These are phyloP conservation scores for Coelopa frigida DNA, from an alignment of 1,140 invertebrate genomes.

Conservation along the genomic window DNA sequence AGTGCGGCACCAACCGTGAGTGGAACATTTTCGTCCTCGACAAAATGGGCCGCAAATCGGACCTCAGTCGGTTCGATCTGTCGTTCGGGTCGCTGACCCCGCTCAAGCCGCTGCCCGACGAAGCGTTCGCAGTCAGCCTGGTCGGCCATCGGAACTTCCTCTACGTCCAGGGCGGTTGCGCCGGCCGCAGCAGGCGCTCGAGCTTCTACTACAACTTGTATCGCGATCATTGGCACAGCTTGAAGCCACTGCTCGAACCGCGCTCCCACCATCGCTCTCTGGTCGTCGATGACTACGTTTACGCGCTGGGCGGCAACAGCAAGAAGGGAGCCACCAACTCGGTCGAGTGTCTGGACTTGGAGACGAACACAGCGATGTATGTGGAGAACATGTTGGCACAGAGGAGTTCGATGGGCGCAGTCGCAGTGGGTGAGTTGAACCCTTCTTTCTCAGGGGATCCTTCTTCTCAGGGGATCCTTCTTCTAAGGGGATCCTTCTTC, in stretches of 20 bases:
- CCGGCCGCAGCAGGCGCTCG: constrained; percentile 8
- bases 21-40: constrained; percentile 19
- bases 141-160: constrained; percentile 13
- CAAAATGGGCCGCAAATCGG: constrained; percentile 16
- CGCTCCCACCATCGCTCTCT: constrained; percentile 17
- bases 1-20: constrained; percentile 9
- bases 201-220: constrained; percentile 18
- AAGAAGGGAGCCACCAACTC: constrained; percentile 6
- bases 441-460: background rate
- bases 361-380: constrained; percentile 8
- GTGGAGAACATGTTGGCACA: constrained; percentile 12
- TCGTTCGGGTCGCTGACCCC: constrained; percentile 4
- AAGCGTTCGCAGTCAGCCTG: constrained; percentile 16
- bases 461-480: too few species aligned
- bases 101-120: constrained; percentile 9
- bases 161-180: constrained; percentile 15
- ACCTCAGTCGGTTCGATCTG: constrained; percentile 11
- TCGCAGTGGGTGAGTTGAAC: constrained; percentile 6
- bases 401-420: constrained; percentile 16
- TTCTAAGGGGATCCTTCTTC: too few species aligned
- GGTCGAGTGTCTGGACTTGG: constrained; percentile 16
- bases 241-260: constrained; percentile 7
- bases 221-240: constrained; percentile 15
- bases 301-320: constrained; percentile 16
- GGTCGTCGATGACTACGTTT: constrained; percentile 12